These are phyloP conservation scores for Lepidocyrtoides sp. DNA, from an alignment of 2,888 invertebrate genomes.

Conservation along the genomic window DNA sequence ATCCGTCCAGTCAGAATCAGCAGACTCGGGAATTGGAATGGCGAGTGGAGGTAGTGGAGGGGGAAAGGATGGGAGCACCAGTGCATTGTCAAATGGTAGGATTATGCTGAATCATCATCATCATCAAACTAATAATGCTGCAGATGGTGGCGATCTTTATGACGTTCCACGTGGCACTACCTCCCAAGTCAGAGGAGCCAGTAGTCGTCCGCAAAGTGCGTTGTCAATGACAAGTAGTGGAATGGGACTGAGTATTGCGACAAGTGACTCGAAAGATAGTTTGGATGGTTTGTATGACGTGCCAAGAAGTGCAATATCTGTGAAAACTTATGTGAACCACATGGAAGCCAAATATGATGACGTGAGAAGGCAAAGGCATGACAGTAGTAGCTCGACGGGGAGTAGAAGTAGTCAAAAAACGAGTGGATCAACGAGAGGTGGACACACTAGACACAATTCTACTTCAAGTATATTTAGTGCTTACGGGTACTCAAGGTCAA, in stretches of 20 bases:
- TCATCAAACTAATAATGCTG: slow-evolving; percentile 30
- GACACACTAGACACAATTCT: slow-evolving; percentile 66
- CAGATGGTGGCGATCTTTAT: slow-evolving; percentile 73
- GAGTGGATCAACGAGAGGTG: background rate
- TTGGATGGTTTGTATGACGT: slow-evolving; percentile 80
- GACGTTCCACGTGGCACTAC: slow-evolving; percentile 81
- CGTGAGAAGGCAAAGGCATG: slow-evolving; percentile 48
- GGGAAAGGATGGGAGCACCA: background rate
- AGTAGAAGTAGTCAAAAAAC: slow-evolving; percentile 33
- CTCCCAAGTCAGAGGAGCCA: slow-evolving; percentile 10
- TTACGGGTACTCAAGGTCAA: slow-evolving; percentile 74
- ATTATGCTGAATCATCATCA: slow-evolving; percentile 13
- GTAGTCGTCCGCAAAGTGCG: slow-evolving; percentile 81
- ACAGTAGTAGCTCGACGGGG: slow-evolving; percentile 50
- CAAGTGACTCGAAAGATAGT: slow-evolving; percentile 83
- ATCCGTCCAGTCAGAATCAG: slow-evolving; percentile 71
- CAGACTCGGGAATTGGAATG: slow-evolving; percentile 74
- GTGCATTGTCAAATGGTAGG: background rate
- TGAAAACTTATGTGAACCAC: slow-evolving; percentile 80
- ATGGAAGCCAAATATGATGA: slow-evolving; percentile 83
- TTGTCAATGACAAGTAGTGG: slow-evolving; percentile 82
- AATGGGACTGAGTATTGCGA: slow-evolving; percentile 80
- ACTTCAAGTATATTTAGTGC: slow-evolving; percentile 79
- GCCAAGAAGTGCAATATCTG: slow-evolving; percentile 71
- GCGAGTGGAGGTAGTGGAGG: background rate